A percentile compares a stretch with the other conserved stretches of the same genome.
These are phyloP conservation scores for Urechis unicinctus DNA, from an alignment of 2,888 invertebrate species.

Conservation along the genomic window DNA sequence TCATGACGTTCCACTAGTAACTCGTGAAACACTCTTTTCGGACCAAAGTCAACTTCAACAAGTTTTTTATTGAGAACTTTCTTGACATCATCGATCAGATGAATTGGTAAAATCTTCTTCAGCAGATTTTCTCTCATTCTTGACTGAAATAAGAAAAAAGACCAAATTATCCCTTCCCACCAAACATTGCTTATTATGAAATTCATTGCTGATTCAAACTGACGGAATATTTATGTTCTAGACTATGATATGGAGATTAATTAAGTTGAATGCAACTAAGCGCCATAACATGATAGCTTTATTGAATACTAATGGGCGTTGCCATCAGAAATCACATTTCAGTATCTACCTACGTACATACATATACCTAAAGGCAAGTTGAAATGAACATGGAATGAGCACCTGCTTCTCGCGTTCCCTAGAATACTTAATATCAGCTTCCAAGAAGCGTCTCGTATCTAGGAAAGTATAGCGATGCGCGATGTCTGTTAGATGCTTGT, in stretches of 20 bases:
- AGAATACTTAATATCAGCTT: conserved; percentile 84
- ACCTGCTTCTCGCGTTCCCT: conserved; percentile 88
- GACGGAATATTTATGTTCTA: background rate
- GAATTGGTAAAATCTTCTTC: conserved; percentile 38
- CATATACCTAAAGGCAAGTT: too few relatives aligned
- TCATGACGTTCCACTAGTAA: conserved; percentile 14
- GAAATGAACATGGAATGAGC: too few relatives aligned
- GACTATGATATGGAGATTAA: too few relatives aligned
- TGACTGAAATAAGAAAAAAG: too few relatives aligned
- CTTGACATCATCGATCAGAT: conserved; percentile 37
- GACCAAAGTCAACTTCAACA: conserved; percentile 7
- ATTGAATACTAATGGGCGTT: too few relatives aligned
- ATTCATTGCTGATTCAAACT: background rate
- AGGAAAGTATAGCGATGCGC: conserved; percentile 83
- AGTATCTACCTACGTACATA: too few relatives aligned
- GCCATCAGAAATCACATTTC: too few relatives aligned
- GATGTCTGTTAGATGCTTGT: conserved; percentile 78
- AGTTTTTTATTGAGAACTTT: conserved; percentile 32
- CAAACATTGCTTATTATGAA: too few relatives aligned
- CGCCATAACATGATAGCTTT: too few relatives aligned
- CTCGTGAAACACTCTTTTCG: conserved; percentile 8
- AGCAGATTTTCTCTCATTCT: conserved; percentile 34
- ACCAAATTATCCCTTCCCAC: too few relatives aligned
- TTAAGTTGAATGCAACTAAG: too few relatives aligned
- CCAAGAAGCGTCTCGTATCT: conserved; percentile 82